Evolutionary conservation across 2,113 vertebrate genomes (phyloP), one percentile per base, ranked within the genome.

Genomic region (Anas platyrhynchos): DNA sequence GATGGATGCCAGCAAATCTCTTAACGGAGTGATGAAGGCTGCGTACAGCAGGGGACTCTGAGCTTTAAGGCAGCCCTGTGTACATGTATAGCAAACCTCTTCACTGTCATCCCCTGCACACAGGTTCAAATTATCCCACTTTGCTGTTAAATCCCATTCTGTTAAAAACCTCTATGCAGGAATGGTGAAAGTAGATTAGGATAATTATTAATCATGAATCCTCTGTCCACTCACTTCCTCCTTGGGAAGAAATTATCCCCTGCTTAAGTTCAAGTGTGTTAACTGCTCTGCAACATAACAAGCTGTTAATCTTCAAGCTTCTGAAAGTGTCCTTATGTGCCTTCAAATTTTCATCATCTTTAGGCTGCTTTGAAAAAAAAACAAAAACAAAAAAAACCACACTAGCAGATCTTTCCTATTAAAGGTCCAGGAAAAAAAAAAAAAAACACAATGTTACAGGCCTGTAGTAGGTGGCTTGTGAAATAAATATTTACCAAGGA

Each of bases 161-260:
- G 34, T 75, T 91, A 62, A 89, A 94, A 89, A 85, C 71, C 83
- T 92, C 82, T 44, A 73, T 17, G 25, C 1, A 8, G 63, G 58
- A 88, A 83, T 48, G 54, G 84, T 48, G 86, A 90, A 95, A 95
- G 81, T 83, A 97, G 93, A 95, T 97, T 92, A 96, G 82, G 79
- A 83, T 94, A 96, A 95, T 97, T 96, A 96, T 95, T 96, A 97
- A 96, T 96, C 79, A 63, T 15, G 75, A 90, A 36, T 96, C 52
- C 84, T 96, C 92, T 96, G 94, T 94, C 95, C 94, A 95, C 95
- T 95, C 9, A 3, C 81, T 93, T 95, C 73, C 76, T 96, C 82
- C 68, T 95, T 84, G 93, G 91, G 73, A 88, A 92, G 84, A 95
- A 96, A 97, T 96, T 97, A 96, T 91, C 63, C 72, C 52, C 76